A percentile compares a stretch with the other conserved stretches of the same genome.
Conservation (phyloP, 1,140 invertebrate genomes). For the Lutraria rhynchaena region DNA sequence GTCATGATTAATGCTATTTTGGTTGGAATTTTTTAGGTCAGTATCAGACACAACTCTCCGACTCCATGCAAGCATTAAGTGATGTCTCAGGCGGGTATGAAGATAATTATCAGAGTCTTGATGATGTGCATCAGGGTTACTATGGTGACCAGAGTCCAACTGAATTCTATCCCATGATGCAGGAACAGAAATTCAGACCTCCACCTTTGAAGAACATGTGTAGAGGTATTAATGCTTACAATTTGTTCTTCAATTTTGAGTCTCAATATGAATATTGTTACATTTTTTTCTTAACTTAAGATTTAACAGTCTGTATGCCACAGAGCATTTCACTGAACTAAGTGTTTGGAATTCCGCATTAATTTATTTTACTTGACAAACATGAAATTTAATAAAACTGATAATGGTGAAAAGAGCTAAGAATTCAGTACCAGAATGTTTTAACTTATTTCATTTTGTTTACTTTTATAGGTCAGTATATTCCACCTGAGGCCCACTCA, state of each 20-base stretch:
- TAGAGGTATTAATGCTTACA: slow-evolving; percentile 61
- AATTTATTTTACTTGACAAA: too few species aligned
- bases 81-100: slow-evolving; percentile 83
- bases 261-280: too few species aligned
- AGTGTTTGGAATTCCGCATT: too few species aligned
- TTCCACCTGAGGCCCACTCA: slow-evolving; percentile 62
- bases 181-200: slow-evolving; percentile 80
- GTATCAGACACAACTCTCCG: slow-evolving; percentile 77
- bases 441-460: background rate
- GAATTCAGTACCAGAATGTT: too few species aligned
- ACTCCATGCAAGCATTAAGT: slow-evolving; percentile 79
- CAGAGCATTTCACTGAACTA: too few species aligned
- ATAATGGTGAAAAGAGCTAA: too few species aligned
- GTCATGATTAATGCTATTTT: too few species aligned
- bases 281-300: too few species aligned
- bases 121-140: slow-evolving; percentile 75
- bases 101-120: slow-evolving; percentile 87
- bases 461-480: slow-evolving; percentile 69
- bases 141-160: slow-evolving; percentile 86
- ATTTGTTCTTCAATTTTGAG: background rate
- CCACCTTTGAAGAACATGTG: slow-evolving; percentile 71
- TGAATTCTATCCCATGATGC: slow-evolving; percentile 87
- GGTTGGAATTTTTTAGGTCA: slow-evolving; percentile 82
- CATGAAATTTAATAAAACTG: too few species aligned
- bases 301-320: too few species aligned